Base-by-base conservation (phyloP, 1,140 invertebrate genomes). In the Nasonia giraulti region DNA sequence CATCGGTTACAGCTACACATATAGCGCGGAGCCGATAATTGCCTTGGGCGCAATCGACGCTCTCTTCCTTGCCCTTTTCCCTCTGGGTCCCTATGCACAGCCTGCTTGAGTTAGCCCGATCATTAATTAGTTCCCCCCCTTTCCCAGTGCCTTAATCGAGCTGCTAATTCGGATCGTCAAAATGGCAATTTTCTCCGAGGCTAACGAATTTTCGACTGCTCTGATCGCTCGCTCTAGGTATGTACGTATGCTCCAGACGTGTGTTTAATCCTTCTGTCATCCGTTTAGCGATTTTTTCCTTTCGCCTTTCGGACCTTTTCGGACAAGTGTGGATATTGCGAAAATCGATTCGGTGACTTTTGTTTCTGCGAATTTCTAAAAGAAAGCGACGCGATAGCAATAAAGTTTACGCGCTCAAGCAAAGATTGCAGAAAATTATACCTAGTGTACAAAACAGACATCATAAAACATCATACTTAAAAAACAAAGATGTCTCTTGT, bases 151-250 rank as follows among this genome's bases (percentile, higher is more conserved):
- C 47, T 82, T 77, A 77, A 76, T 83, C 74, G 73, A 77, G 37
- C 74, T 40, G 74, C 74, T 77, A 77, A 76, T 83, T 76, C 62
- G 71, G 37, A 20, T 76, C 74, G 82, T 77, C 82, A 77, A 83
- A 83, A 83, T 68, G 82, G 47, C 82, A 83, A 83, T 83, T 82
- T 83, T 83, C 82, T 69, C 55, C 6, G 79, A 23, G 23, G 37
- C 68, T 81, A 81, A 81, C 44, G 79, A 81, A 81, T 81, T 81
- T 81, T 73, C 79, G 79, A 50, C 17, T 2, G 20, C 47, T 1
- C 68, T 31, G 68, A 31, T 78, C 1, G 76, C 27, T 31, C 55
- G 14, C 7, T 62, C 55, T 62, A 37, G 33, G 33, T 37, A 37
- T 37, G 5, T 27, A 27, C 55, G 14, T 10, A 44, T 44, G 10